Base-by-base conservation (phyloP, 1,140 invertebrate species). In the Cyclargus thomasi region DNA sequence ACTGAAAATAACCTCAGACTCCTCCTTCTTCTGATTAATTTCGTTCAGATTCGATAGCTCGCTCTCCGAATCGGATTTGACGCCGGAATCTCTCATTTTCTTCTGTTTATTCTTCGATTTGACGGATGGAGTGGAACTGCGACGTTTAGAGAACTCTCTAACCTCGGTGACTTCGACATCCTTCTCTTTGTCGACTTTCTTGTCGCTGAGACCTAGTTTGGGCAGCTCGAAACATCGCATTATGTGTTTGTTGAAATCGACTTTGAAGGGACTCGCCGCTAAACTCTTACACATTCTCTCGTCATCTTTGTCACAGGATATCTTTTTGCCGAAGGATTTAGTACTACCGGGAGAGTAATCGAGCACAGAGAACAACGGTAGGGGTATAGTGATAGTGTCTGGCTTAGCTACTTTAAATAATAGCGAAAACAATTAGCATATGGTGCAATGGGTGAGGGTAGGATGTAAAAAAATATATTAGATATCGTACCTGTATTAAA, bases 61-160 rank as follows among this genome's bases (percentile, higher is more conserved):
- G 18, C 82, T 82, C n/a, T 90, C 87, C 1, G 82, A 82, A 55
- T 88, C 87, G 0, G 83, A 83, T 62, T 82, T 82, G 0, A 75
- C 75, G 0, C 81, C 83, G 0, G 77, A 77, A 16, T 82, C 77
- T 11, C 70, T 75, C 5, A 82, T 77, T 0, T 75, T 20, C 65
- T 79, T 85, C n/a, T 76, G 74, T 11, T 64, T 63, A 5, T 73
- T 59, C 18, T 63, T 74, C 1, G 63, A 67, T 62, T 82, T 82
- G 0, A 79, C 76, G 0, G 78, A 80, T 0, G 86, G 88, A 0
- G 89, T 90, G 0, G 88, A 90, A 62, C 80, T 82, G 0, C 88
- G 71, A 2, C 89, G 66, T 68, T 86, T 90, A 0, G 81, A 80
- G 10, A 88, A 77, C 0, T 77, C 55, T 11, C 18, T 20, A 21